phyloP scores from a whole-genome alignment of 2,797 vertebrate genomes.

The Molossus molossus region DNA sequence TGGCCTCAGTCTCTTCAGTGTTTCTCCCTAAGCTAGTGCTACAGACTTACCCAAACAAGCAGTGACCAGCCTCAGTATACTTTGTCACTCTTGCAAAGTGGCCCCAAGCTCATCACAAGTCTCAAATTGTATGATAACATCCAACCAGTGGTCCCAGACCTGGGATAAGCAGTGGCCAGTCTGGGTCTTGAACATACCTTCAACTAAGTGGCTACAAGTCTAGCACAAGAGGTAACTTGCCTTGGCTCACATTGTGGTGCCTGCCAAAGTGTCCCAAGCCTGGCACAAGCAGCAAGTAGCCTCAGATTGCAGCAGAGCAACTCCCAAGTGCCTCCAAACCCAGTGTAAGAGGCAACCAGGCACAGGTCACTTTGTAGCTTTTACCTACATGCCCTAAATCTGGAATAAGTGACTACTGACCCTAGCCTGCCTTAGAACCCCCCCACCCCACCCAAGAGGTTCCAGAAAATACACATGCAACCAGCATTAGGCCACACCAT shows the following conservation, averaged over 20 bases:
- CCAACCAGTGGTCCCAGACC: background rate
- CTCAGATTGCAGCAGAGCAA: background rate
- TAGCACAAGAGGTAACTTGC: background rate
- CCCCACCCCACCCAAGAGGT: background rate
- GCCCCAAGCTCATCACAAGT: background rate
- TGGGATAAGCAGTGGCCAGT: background rate
- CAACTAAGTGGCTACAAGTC: background rate
- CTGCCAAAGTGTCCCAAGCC: background rate
- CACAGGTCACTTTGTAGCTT: background rate
- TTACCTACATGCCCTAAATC: no score
- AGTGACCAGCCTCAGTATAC: background rate
- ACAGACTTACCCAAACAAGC: background rate
- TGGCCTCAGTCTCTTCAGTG: background rate
- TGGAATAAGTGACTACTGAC: background rate
- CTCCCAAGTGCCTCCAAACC: background rate
- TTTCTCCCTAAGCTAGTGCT: background rate
- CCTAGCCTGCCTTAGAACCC: background rate
- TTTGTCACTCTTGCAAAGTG: background rate
- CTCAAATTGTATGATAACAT: no score
- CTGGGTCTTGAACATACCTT: no score
- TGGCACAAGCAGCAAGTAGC: no score
- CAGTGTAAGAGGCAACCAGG: background rate
- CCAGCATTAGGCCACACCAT: background rate
- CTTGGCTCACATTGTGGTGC: background rate
- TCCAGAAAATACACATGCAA: background rate